Evolutionary conservation across 2,797 vertebrate genomes (phyloP).

Genomic region (Neopelma chrysocephalum): DNA sequence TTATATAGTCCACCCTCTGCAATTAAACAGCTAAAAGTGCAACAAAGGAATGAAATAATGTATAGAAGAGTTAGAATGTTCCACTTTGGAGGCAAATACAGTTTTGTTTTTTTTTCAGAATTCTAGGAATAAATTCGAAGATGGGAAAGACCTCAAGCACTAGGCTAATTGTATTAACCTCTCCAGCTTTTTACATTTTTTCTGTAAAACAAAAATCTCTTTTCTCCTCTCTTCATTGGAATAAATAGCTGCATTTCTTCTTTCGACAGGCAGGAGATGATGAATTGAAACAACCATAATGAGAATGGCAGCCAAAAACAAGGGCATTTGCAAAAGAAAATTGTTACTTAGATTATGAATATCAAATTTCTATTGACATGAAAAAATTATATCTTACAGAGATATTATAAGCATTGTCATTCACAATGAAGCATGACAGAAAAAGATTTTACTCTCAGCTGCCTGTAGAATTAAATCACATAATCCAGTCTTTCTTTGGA

Average conservation of each 20-base stretch:
- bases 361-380: slow-evolving; percentile 57
- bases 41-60: not conserved
- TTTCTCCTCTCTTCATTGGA: not conserved
- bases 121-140: not conserved
- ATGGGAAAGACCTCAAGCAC: not conserved
- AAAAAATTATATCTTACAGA: slow-evolving; percentile 39
- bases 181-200: not conserved
- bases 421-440: slow-evolving; percentile 47
- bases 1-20: not conserved
- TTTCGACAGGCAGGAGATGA: not conserved
- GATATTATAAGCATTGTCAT: slow-evolving; percentile 52
- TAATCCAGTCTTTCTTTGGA: not conserved
- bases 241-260: slow-evolving; percentile 3
- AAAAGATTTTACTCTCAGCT: slow-evolving; percentile 37
- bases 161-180: not conserved
- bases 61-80: not conserved
- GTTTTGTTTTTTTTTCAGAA: not conserved
- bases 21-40: not conserved
- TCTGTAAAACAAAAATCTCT: not conserved
- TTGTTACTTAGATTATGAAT: slow-evolving; percentile 65
- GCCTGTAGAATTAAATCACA: slow-evolving; percentile 22
- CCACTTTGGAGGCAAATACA: not conserved
- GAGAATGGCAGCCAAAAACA: slow-evolving; percentile 51
- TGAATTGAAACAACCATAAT: slow-evolving; percentile 45
- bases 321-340: slow-evolving; percentile 50